Base-by-base conservation (phyloP, 2,888 invertebrate species). In the Geophilus truncorum region DNA sequence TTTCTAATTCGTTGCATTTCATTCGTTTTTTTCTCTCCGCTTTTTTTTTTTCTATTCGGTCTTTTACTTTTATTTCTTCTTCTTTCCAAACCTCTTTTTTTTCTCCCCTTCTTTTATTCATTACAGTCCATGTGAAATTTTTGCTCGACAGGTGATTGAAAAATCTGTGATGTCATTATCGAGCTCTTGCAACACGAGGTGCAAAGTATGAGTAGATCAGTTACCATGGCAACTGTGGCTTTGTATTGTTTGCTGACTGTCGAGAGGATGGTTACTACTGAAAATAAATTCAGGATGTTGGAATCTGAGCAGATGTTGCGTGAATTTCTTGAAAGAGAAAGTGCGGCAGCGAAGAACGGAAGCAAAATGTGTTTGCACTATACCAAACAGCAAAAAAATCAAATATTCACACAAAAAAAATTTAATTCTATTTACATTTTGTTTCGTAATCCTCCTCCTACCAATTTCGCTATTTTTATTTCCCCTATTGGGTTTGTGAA, bases 91-190 rank as follows among this genome's bases (percentile, higher is more conserved):
- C n/a, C n/a, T 7, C 45, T 45, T 18, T 15, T 18, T 70, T 28
- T 70, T 23, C n/a, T 70, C n/a, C n/a, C n/a, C n/a, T n/a, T n/a
- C n/a, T 25, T 70, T 70, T 70, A 28, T 70, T 70, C 70, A 12
- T 28, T 28, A 25, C 28, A 28, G 25, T 25, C 51, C n/a, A 28
- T 70, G 70, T 12, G 70, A n/a, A 70, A 70, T 70, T 23, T 15
- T 70, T 70, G 28, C 15, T 25, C 70, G 70, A 70, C 70, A 70
- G 70, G 70, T 70, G 70, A 70, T 70, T 70, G 70, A 70, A 28
- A 70, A 70, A 70, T 70, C 70, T 70, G 70, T 62, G 62, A 70
- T 25, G 70, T 70, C 70, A 70, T 70, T 70, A 70, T 70, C 70
- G 70, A 28, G 70, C 70, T 70, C 28, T 10, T 70, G 70, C 70